These are phyloP conservation scores for Luffia ferchaultella DNA, from an alignment of 2,888 invertebrate species.

Conservation along the genomic window DNA sequence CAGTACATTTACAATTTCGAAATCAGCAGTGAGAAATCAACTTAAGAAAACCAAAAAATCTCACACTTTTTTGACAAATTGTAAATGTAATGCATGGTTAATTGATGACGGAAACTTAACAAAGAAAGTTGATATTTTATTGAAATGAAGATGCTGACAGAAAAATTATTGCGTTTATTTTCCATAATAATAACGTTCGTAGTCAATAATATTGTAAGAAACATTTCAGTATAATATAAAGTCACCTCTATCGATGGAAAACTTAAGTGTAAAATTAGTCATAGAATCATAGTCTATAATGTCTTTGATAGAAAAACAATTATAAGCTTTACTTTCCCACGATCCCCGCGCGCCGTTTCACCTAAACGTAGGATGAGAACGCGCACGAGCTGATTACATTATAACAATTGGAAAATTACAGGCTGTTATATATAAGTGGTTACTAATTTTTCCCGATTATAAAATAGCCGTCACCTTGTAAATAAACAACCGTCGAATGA, in stretches of 20 bases:
- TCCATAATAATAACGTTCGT: too few relatives aligned
- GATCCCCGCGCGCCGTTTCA: neutral
- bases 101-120: too few relatives aligned
- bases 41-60: too few relatives aligned
- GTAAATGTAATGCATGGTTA: too few relatives aligned
- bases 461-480: conserved; percentile 42
- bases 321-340: neutral
- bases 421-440: neutral
- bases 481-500: conserved; percentile 63
- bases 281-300: conserved; percentile 12
- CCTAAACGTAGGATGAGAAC: neutral
- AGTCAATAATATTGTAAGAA: too few relatives aligned
- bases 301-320: neutral
- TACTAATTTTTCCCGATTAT: neutral
- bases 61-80: too few relatives aligned
- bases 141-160: too few relatives aligned
- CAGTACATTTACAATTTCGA: too few relatives aligned
- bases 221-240: too few relatives aligned
- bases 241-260: neutral
- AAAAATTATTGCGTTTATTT: too few relatives aligned
- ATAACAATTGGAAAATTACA: neutral
- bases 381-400: neutral
- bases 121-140: too few relatives aligned
- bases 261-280: neutral
- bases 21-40: too few relatives aligned